phyloP scores from a whole-genome alignment of 2,888 invertebrate species.

The Phlogophora meticulosa region DNA sequence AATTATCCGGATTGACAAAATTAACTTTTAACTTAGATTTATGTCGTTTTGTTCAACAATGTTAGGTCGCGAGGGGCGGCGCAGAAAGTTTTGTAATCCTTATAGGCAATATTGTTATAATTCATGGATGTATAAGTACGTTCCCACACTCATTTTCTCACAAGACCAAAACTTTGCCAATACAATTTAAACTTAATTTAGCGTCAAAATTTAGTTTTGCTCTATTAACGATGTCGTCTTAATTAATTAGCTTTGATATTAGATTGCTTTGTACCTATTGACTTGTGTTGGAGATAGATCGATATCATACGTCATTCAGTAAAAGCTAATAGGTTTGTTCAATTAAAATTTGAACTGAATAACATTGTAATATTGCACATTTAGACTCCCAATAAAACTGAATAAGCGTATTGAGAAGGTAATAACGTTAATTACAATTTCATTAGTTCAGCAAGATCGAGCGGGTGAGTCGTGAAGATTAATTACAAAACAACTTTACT shows the following conservation, averaged over 20 bases:
- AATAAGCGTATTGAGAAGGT: slow-evolving; percentile 46
- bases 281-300: slow-evolving; percentile 17
- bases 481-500: slow-evolving; percentile 67
- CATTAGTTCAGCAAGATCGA: slow-evolving; percentile 50
- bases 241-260: slow-evolving; percentile 27
- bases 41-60: slow-evolving; percentile 77
- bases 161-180: slow-evolving; percentile 44
- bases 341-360: slow-evolving; percentile 18
- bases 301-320: slow-evolving; percentile 2
- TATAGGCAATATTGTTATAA: slow-evolving; percentile 55
- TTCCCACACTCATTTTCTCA: slow-evolving; percentile 35
- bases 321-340: slow-evolving; percentile 6
- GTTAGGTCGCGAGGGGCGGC: slow-evolving; percentile 45
- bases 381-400: slow-evolving; percentile 23
- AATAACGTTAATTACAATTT: slow-evolving; percentile 53
- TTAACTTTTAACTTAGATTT: slow-evolving; percentile 91
- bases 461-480: slow-evolving; percentile 63
- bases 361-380: slow-evolving; percentile 20
- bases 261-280: slow-evolving; percentile 16
- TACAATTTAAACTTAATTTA: slow-evolving; percentile 46
- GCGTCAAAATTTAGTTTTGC: slow-evolving; percentile 20
- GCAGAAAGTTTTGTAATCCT: slow-evolving; percentile 56
- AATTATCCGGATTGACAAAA: slow-evolving; percentile 91
- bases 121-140: slow-evolving; percentile 41
- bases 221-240: slow-evolving; percentile 25